Evolutionary conservation across 2,888 invertebrate genomes (phyloP).

Genomic region (Caenorhabditis afra): DNA sequence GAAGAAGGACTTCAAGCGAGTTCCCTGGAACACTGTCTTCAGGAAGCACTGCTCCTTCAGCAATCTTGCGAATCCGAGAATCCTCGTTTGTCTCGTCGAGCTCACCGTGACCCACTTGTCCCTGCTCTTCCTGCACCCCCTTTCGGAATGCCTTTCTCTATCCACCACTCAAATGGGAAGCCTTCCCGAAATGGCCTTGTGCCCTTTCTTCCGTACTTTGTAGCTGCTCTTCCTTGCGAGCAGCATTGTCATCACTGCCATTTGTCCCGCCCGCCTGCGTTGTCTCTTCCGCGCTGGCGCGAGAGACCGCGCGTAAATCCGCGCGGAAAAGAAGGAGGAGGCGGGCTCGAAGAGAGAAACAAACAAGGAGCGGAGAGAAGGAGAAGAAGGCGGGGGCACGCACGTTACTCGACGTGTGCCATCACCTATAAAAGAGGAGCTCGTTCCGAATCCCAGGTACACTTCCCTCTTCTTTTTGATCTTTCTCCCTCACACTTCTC

Average conservation of each 20-base stretch:
- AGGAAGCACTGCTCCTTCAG: too few species aligned
- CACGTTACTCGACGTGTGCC: constrained; percentile 51
- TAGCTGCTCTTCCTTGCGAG: constrained; percentile 2
- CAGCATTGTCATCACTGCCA: constrained; percentile 20
- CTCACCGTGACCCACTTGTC: too few species aligned
- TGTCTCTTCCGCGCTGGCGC: constrained; percentile 27
- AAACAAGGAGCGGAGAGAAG: constrained; percentile 50
- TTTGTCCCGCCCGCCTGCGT: constrained; percentile 4
- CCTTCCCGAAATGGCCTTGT: not conserved
- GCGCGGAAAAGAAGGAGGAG: constrained; percentile 16
- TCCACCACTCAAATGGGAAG: constrained; percentile 5
- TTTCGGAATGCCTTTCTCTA: too few species aligned
- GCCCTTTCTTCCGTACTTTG: constrained; percentile 13
- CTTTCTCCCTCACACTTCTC: constrained; percentile 8
- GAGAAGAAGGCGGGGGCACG: constrained; percentile 25
- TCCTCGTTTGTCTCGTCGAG: too few species aligned
- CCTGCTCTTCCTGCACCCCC: too few species aligned
- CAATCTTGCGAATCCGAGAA: too few species aligned
- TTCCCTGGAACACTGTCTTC: too few species aligned
- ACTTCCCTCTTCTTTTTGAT: not conserved
- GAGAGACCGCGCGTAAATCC: constrained; percentile 23
- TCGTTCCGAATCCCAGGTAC: constrained; percentile 23
- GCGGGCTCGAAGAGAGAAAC: constrained; percentile 11
- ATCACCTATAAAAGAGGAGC: constrained; percentile 40
- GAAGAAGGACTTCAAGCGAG: too few species aligned